Base-by-base conservation (phyloP, 2,888 invertebrate genomes). In the Pheosia gnoma region DNA sequence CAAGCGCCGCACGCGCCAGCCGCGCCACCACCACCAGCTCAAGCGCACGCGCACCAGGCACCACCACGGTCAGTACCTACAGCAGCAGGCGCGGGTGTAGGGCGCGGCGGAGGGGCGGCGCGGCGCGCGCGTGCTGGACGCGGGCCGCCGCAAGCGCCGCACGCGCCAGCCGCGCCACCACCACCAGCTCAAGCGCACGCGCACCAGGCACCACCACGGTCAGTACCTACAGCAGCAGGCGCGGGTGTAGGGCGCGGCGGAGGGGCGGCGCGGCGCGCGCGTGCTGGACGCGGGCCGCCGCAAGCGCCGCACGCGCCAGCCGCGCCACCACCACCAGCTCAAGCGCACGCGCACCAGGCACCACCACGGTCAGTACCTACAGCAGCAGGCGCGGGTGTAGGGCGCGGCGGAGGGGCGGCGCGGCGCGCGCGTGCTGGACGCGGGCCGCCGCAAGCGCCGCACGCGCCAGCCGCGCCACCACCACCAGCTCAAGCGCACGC, bases 61-160 rank as follows among this genome's bases (percentile, higher is more conserved):
- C 6, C 70, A 70, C 1, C 66, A 68, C 13, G 70, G 71, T 68
- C 25, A 7, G 47, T 11, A 47, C 45, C 87, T 98, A 10, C 98
- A 98, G 77, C 98, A 98, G 90, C 97, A 97, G 10, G 94, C 95
- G 62, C 96, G 96, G 71, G 94, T 98, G 65, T 93, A 92, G 93
- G 75, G 83, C 68, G 87, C 87, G 3, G 89, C 82, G 25, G 85
- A 73, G 64, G 80, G 80, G 5, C 66, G 78, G 60, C 83, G 78
- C 38, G 79, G 70, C 3, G 77, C 84, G 62, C 72, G 78, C 63
- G 76, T 78, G 5, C 78, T 77, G 73, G 75, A 80, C 77, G 73
- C 79, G 49, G 75, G 80, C 0, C 71, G 78, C 0, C 70, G 78
- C 69, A 82, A 82, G 79, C 72, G 82, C 0, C 69, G 59, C 66